These are phyloP conservation scores for Serranochromis macrocephalus DNA, from an alignment of 2,113 vertebrate genomes.

Conservation along the genomic window DNA sequence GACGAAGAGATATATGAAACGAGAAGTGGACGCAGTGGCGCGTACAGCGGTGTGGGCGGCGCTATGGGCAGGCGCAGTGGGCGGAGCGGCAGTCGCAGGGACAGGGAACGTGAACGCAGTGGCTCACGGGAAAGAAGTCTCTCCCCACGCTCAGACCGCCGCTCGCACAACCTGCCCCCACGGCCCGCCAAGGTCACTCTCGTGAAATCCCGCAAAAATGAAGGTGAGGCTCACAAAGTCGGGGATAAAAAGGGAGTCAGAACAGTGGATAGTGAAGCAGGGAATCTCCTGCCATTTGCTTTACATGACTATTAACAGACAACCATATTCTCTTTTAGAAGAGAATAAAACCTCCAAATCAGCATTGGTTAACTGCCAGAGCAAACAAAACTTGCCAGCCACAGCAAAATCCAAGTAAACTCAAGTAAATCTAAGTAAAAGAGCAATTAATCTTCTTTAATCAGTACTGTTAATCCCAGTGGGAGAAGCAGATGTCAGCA, in stretches of 20 bases:
- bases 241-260: background rate
- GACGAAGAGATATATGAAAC: slow-evolving; percentile 88
- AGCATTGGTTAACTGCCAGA: slow-evolving; percentile 47
- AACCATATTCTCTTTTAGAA: background rate
- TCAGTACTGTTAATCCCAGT: slow-evolving; percentile 45
- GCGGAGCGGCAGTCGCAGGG: slow-evolving; percentile 75
- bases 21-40: slow-evolving; percentile 74
- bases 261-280: background rate
- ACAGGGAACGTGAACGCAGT: slow-evolving; percentile 82
- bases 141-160: slow-evolving; percentile 87
- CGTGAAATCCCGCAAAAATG: slow-evolving; percentile 95
- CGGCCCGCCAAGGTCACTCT: slow-evolving; percentile 95
- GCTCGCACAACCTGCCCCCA: slow-evolving; percentile 85
- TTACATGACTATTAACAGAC: background rate
- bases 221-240: slow-evolving; percentile 82
- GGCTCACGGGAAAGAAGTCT: slow-evolving; percentile 88
- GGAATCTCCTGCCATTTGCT: slow-evolving; percentile 8
- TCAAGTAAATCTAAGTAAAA: slow-evolving; percentile 60
- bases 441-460: slow-evolving; percentile 67
- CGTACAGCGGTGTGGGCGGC: slow-evolving; percentile 65
- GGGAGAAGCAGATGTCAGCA: slow-evolving; percentile 20
- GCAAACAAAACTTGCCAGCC: slow-evolving; percentile 43
- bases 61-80: slow-evolving; percentile 68
- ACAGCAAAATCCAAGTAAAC: slow-evolving; percentile 53
- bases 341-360: slow-evolving; percentile 36